Evolutionary conservation across 2,888 invertebrate genomes (phyloP).

Genomic region (Drosophila merina): DNA sequence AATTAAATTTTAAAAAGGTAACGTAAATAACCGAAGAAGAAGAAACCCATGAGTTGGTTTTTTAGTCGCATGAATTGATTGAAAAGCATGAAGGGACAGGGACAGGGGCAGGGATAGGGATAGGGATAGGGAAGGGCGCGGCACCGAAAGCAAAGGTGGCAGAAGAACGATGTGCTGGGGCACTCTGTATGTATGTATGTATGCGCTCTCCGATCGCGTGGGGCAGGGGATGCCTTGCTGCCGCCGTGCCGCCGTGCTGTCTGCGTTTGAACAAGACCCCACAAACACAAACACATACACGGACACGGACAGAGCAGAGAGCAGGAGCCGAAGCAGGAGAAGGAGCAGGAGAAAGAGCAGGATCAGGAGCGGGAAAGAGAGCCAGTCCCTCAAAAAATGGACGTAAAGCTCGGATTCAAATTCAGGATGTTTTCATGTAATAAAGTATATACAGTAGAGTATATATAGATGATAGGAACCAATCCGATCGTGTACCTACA

Average conservation of each 20-base stretch:
- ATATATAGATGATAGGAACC: too few relatives aligned
- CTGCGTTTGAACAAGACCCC: constrained; percentile 75
- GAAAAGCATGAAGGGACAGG: constrained; percentile 58
- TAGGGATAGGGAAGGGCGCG: constrained; percentile 48
- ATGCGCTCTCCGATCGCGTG: neutral
- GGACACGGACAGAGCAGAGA: constrained; percentile 1
- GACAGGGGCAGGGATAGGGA: constrained; percentile 30
- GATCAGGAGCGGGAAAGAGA: neutral
- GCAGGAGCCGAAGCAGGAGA: constrained; percentile 21
- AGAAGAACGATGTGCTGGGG: constrained; percentile 40
- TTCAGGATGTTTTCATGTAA: constrained; percentile 8
- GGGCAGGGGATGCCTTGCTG: constrained; percentile 15
- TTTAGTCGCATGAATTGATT: constrained; percentile 67
- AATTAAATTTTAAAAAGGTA: constrained; percentile 77
- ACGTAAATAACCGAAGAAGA: constrained; percentile 73
- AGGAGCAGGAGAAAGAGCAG: constrained; percentile 6
- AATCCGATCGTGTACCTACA: too few relatives aligned
- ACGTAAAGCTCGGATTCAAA: neutral
- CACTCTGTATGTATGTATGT: constrained; percentile 33
- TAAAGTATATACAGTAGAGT: too few relatives aligned
- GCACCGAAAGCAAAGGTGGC: constrained; percentile 17
- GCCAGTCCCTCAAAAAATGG: neutral
- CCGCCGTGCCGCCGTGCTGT: constrained; percentile 71
- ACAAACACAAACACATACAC: constrained; percentile 46
- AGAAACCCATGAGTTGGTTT: constrained; percentile 39